Percentiles rank a stretch among this genome's conserved stretches.
These are phyloP conservation scores for Platygyra sinensis DNA, from an alignment of 64 coral and sea anemone species.

Conservation along the genomic window DNA sequence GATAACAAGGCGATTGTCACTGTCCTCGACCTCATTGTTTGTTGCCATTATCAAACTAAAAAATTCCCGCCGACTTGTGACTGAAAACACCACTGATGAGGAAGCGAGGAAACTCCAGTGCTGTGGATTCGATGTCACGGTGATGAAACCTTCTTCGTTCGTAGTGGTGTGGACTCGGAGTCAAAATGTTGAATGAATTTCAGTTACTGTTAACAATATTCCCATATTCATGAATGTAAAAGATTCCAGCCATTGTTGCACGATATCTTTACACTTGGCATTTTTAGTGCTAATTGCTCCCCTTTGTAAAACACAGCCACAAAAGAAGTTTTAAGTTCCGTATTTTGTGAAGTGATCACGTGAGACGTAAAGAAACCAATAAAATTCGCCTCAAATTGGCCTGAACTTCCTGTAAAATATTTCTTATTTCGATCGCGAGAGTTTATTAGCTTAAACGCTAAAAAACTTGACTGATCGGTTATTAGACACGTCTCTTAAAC, in stretches of 20 bases:
- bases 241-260: not conserved
- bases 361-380: not conserved
- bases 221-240: not conserved
- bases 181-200: not conserved
- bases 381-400: not conserved
- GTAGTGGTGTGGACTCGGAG: too few species aligned
- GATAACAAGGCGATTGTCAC: constrained; percentile 42
- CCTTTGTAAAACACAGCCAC: not conserved
- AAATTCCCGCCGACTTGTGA: not conserved
- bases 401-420: not conserved
- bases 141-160: not conserved
- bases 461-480: not conserved
- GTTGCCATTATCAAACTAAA: constrained; percentile 6
- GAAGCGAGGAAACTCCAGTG: not conserved
- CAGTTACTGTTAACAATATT: not conserved
- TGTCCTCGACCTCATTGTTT: not conserved
- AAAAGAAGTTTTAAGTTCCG: not conserved
- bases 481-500: not conserved
- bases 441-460: not conserved
- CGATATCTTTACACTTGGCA: not conserved
- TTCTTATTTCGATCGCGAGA: not conserved
- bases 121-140: not conserved
- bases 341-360: not conserved
- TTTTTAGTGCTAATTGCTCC: constrained; percentile 2
- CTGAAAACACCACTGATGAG: not conserved